Conservation (phyloP, 1,140 invertebrate species). For the Drosophila sulfurigaster region DNA sequence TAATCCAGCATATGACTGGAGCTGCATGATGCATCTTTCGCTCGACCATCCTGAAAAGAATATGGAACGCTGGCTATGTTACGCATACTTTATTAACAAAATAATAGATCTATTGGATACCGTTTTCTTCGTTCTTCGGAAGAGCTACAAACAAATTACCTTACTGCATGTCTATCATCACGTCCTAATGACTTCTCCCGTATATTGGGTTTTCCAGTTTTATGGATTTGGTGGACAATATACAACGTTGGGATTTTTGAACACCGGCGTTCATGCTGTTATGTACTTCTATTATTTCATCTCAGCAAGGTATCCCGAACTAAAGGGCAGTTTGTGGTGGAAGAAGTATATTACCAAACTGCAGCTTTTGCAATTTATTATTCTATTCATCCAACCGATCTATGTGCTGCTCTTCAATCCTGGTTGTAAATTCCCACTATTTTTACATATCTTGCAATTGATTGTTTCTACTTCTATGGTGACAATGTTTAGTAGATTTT, state of each 20-base stretch:
- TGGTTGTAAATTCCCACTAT: constrained; percentile 89
- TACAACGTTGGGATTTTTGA: constrained; percentile 89
- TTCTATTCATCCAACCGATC: constrained; percentile 87
- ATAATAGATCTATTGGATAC: constrained; percentile 88
- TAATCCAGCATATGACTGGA: not conserved
- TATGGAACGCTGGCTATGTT: constrained; percentile 5
- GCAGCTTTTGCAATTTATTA: constrained; percentile 91
- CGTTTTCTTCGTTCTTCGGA: constrained; percentile 93
- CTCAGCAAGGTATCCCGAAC: constrained; percentile 87
- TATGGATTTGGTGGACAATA: constrained; percentile 88
- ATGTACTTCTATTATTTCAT: constrained; percentile 93
- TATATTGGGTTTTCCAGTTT: not conserved
- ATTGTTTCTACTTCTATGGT: constrained; percentile 86
- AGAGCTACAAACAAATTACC: constrained; percentile 92
- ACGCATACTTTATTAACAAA: constrained; percentile 56
- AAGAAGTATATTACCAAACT: constrained; percentile 90
- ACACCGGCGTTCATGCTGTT: constrained; percentile 91
- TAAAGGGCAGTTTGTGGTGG: constrained; percentile 89
- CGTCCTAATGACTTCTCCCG: constrained; percentile 74
- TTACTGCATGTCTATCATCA: constrained; percentile 96
- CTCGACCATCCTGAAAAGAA: constrained; percentile 30
- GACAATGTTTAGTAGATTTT: constrained; percentile 93
- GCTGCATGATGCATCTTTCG: constrained; percentile 4
- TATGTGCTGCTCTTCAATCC: constrained; percentile 88
- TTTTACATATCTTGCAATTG: constrained; percentile 86